Base-by-base conservation (phyloP, 2,113 vertebrate species). In the Brachyistius frenatus region DNA sequence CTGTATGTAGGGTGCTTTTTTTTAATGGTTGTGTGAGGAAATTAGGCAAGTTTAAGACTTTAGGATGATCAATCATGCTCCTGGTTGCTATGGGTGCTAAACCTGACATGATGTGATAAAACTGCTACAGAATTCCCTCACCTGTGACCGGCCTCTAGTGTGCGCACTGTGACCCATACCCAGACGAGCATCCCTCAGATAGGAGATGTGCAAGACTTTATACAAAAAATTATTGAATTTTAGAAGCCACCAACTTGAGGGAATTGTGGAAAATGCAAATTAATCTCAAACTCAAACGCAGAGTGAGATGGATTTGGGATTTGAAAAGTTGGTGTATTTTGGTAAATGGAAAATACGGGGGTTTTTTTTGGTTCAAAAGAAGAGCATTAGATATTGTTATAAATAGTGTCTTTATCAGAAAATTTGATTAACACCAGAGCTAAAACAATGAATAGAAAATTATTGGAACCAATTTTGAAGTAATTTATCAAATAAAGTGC, bases 1-100 rank as follows among this genome's bases (percentile, higher is more conserved):
- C 39, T 6, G 5, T 49, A 36, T 23, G 76, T 37, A 13, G 55
- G 50, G 49, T 33, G 63, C 1, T 63, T 74, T 58, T 54, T 67
- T 60, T 64, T 46, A 78, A 60, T 44, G 54, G 56, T 33, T 78
- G n/a, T 69, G 54, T 55, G 76, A 61, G 60, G 32, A 54, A 68
- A 44, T 13, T 74, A 23, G 61, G 60, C 44, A 74, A 58, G 60
- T 78, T 73, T 55, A 72, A 80, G 61, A 49, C 5, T 52, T 61
- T 71, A 47, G 47, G 54, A 14, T 36, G 46, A 81, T 86, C 36
- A 41, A 69, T 84, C 16, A 76, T 3, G 3, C 50, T 8, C 3
- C 36, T 65, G 53, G 62, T 9, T 33, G 72, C 36, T 66, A 64
- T 72, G n/a, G 31, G 57, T 15, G 11, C 46, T 67, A 73, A 76